Evolutionary conservation across 1,140 invertebrate species (phyloP), one percentile per base, ranked within the genome.

Genomic region (Neodiprion fabricii): DNA sequence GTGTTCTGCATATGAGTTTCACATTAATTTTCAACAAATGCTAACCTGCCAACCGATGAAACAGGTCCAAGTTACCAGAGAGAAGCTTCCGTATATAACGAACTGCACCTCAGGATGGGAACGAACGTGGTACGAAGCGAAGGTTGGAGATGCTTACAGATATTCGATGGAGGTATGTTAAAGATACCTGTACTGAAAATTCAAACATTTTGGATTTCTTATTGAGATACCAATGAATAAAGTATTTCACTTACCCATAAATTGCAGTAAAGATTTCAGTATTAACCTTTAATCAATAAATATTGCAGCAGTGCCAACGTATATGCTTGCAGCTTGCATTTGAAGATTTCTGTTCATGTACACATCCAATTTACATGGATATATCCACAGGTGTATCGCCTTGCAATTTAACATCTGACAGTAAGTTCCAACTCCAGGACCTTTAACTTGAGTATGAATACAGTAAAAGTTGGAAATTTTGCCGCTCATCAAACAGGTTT

Each of bases 321-420:
- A 50, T 76, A 11, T 76, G 75, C 67, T 71, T 76, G 23, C 75
- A 76, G 48, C 48, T 74, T 3, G 72, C 75, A 9, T 76, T 76
- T 71, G 75, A 76, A 71, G 72, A 76, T 23, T 65, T 21, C 7
- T 76, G 75, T 50, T 50, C 61, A 23, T 76, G 75, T 74, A 53
- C 72, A 50, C 75, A 76, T 67, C 75, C 75, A 66, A 70, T 23
- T 28, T 76, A 74, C 61, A 76, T 74, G 70, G 75, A 76, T 71
- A n/a, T 76, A 17, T 53, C 72, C 23, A 74, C 67, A 4, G 71
- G 47, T 47, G 40, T 28, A n/a, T 28, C 7, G 14, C 75, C 75
- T 9, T 76, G 75, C 67, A 76, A 76, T 67, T 70, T 76, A 49
- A 76, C 72, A 17, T 74, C 75, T 17, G 48, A 50, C 40, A 74